A percentile compares a stretch with the other conserved stretches of the same genome.
Conservation (phyloP, 2,888 invertebrate genomes). For the Callinectes sapidus region DNA sequence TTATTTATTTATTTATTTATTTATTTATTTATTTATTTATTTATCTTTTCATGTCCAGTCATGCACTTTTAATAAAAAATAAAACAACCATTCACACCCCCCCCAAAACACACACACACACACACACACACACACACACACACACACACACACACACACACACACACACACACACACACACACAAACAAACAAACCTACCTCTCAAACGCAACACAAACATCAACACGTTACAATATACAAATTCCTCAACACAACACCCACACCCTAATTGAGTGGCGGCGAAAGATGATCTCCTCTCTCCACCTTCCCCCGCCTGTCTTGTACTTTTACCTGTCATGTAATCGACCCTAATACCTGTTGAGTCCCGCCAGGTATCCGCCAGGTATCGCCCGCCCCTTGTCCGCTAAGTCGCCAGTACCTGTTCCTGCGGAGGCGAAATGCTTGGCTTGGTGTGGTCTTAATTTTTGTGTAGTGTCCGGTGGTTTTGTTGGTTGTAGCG, state of each 20-base stretch:
- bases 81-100: too few relatives aligned
- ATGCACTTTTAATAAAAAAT: too few relatives aligned
- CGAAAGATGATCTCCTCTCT: background rate
- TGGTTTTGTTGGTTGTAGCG: background rate
- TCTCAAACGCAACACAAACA: too few relatives aligned
- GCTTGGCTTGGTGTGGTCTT: background rate
- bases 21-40: too few relatives aligned
- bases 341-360: background rate
- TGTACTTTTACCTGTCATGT: constrained; percentile 5
- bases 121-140: too few relatives aligned
- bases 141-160: too few relatives aligned
- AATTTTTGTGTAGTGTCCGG: background rate
- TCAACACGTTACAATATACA: too few relatives aligned
- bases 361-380: background rate
- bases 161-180: too few relatives aligned
- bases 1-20: too few relatives aligned
- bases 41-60: too few relatives aligned
- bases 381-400: background rate
- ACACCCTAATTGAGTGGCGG: background rate
- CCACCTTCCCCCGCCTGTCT: background rate
- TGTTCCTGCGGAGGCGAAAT: background rate
- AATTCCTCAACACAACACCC: background rate
- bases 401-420: background rate
- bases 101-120: too few relatives aligned
- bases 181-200: too few relatives aligned